Conservation (phyloP, 2,797 vertebrate species). For the Cetoscarus ocellatus region DNA sequence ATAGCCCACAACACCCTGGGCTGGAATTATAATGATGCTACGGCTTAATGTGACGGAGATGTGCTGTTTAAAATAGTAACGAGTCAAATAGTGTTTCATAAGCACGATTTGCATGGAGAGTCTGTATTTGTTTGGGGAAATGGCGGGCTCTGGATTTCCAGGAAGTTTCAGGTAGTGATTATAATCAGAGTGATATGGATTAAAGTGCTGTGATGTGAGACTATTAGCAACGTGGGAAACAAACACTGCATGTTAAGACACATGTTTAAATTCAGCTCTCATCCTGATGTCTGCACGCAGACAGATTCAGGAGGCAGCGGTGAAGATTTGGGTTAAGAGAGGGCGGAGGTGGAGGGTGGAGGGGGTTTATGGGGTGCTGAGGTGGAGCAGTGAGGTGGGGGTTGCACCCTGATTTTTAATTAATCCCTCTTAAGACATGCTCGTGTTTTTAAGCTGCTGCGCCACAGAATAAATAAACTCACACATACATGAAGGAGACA, state of each 20-base stretch:
- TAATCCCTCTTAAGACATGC: conserved; percentile 35
- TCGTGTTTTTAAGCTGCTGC: background rate
- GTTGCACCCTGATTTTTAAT: conserved; percentile 35
- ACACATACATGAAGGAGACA: conserved; percentile 10
- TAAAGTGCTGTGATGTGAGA: background rate
- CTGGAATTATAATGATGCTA: conserved; percentile 8
- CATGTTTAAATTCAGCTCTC: conserved; percentile 60
- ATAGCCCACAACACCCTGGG: background rate
- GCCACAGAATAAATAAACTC: conserved; percentile 1
- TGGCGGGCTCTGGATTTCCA: conserved; percentile 23
- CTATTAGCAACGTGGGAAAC: too few relatives aligned
- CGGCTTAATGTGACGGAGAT: conserved; percentile 21
- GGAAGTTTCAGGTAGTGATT: conserved; percentile 39
- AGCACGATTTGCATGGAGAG: conserved; percentile 15
- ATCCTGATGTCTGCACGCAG: conserved; percentile 54
- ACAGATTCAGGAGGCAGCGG: conserved; percentile 38
- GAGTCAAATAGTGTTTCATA: conserved; percentile 39
- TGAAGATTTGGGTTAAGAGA: conserved; percentile 51
- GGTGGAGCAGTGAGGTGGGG: background rate
- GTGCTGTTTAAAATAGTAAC: conserved; percentile 29
- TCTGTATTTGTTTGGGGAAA: conserved; percentile 1
- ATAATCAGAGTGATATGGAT: conserved; percentile 35
- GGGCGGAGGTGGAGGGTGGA: conserved; percentile 1
- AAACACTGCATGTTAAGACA: conserved; percentile 4
- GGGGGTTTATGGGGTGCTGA: background rate